Base-by-base conservation (phyloP, 2,888 invertebrate species). In the Agrotis ipsilon region DNA sequence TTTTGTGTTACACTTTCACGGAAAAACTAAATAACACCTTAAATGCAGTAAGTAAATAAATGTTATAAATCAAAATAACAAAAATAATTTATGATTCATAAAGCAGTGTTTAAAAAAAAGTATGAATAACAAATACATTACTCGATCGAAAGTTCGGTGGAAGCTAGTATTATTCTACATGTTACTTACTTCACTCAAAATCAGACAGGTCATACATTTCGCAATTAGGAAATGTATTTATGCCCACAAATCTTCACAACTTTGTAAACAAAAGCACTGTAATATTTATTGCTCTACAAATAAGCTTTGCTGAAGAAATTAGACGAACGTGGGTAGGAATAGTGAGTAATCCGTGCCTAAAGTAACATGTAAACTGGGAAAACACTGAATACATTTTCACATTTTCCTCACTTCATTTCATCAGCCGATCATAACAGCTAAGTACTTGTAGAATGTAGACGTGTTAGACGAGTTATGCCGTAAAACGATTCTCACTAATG, bases 271-370 rank as follows among this genome's bases (percentile, higher is more conserved):
- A 78, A 63, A 48, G 48, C 57, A 32, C 1, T 59, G 69, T 66
- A 58, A 51, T 72, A 78, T 75, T 66, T 75, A 81, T 82, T 72
- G 46, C 52, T 62, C 46, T 52, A 59, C 72, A 74, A 82, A 80
- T 81, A 80, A 73, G 48, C 70, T 71, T 18, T 52, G 66, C 68
- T 63, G 21, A 79, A 77, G 75, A 75, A 70, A 76, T 66, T 72
- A 72, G 52, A 57, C 52, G 73, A 82, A 72, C 49, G 72, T 73
- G 67, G 75, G 70, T 66, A 58, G 75, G 48, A 65, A 70, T 75
- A 65, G 70, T 87, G 85, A 87, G 83, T 86, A 87, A 86, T 78
- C 76, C 66, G 27, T 64, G 57, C 69, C 57, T 64, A 48, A 51
- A 75, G 72, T 67, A 75, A 75, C 57, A 60, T 46, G 48, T 68